Conservation (phyloP, 2,113 vertebrate species). For the Rhegmatorhina hoffmannsi region DNA sequence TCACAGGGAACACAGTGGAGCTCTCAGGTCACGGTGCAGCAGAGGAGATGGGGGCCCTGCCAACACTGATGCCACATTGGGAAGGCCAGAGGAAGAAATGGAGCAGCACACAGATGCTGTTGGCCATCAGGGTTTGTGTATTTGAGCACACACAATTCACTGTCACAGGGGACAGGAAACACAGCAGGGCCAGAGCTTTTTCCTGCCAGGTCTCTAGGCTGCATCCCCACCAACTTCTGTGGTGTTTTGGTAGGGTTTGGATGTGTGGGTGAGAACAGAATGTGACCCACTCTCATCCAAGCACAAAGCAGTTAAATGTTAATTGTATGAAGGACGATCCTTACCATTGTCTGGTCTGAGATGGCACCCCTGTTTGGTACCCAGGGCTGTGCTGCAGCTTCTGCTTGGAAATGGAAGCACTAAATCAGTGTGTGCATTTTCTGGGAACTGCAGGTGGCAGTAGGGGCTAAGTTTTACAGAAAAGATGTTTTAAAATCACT, state of each 20-base stretch:
- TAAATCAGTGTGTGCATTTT: neutral
- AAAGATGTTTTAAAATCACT: neutral
- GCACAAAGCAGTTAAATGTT: neutral
- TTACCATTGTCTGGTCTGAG: neutral
- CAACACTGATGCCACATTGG: neutral
- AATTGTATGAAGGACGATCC: neutral
- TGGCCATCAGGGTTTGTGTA: neutral
- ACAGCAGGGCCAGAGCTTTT: neutral
- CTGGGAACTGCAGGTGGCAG: constrained; percentile 61
- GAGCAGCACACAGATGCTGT: neutral
- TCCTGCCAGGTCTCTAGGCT: neutral
- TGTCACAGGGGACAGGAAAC: neutral
- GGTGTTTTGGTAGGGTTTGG: neutral
- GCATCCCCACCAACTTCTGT: neutral
- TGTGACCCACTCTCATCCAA: neutral
- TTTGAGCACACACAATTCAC: neutral
- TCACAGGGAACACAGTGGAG: fast-evolving
- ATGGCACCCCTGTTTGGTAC: neutral
- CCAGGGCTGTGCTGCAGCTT: neutral
- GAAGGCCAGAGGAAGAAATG: neutral
- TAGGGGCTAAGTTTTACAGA: constrained; percentile 6
- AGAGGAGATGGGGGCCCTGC: neutral
- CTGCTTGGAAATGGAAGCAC: neutral
- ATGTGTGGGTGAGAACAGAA: neutral
- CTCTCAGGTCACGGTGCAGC: neutral